These are phyloP conservation scores for Aspidoscelis tigris DNA, from an alignment of 2,113 vertebrate genomes.

Conservation along the genomic window DNA sequence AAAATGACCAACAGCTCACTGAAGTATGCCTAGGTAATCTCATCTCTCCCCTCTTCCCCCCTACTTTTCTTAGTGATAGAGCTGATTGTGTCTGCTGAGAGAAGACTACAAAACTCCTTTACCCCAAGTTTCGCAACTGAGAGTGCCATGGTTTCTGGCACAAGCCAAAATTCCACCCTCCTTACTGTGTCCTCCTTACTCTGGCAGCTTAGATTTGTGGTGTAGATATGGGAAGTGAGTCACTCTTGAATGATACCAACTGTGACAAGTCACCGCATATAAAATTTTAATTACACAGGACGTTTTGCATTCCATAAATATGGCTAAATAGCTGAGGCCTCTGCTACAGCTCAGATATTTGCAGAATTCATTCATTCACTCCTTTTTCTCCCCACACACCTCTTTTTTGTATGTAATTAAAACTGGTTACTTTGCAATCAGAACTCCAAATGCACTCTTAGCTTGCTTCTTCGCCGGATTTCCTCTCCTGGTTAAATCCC, in stretches of 20 bases:
- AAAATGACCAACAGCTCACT: background rate
- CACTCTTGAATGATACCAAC: background rate
- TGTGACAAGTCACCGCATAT: background rate
- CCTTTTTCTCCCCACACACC: too few relatives aligned
- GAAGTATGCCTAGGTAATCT: too few relatives aligned
- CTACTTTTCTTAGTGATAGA: background rate
- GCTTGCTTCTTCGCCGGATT: background rate
- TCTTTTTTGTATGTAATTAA: background rate
- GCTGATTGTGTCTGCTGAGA: background rate
- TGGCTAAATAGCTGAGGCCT: background rate
- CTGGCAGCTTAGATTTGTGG: background rate
- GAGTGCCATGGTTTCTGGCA: background rate
- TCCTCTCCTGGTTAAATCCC: background rate
- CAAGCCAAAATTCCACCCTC: background rate
- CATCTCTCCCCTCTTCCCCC: too few relatives aligned
- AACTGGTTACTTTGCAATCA: constrained; percentile 3
- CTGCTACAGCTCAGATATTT: background rate
- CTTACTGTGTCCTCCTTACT: background rate
- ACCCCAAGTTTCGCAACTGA: background rate
- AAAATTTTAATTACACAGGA: background rate
- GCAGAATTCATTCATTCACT: background rate
- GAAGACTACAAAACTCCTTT: too few relatives aligned
- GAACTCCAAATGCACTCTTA: background rate
- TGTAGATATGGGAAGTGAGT: background rate
- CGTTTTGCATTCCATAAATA: background rate